These are phyloP conservation scores for Coelopa pilipes DNA, from an alignment of 2,888 invertebrate species.

Conservation along the genomic window DNA sequence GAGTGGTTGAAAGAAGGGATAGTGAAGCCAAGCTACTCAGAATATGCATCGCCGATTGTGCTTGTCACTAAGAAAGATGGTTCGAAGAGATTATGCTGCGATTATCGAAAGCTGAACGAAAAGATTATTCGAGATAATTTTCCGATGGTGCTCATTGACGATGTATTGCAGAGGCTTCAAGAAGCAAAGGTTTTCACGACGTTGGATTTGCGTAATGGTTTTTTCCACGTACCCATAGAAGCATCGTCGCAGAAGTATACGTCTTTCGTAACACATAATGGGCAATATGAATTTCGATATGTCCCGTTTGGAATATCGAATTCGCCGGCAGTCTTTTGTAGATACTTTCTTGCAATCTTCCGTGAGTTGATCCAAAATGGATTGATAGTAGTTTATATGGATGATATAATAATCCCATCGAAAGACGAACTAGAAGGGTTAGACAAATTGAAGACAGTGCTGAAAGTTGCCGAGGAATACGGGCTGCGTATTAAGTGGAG, in stretches of 20 bases:
- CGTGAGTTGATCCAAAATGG: conserved; percentile 2
- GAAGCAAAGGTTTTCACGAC: conserved; percentile 46
- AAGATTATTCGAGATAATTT: conserved; percentile 45
- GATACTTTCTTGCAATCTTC: conserved; percentile 1
- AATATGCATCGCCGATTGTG: conserved; percentile 27
- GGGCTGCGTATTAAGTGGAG: conserved; percentile 36
- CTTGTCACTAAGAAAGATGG: conserved; percentile 17
- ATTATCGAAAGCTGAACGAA: conserved; percentile 45
- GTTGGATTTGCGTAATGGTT: conserved; percentile 48
- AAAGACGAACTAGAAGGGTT: background rate
- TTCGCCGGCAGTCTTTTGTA: conserved; percentile 8
- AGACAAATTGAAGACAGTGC: background rate
- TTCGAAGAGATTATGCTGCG: conserved; percentile 42
- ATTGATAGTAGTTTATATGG: conserved; percentile 2
- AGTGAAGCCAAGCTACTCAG: conserved; percentile 26
- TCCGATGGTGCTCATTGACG: conserved; percentile 43
- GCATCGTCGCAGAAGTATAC: conserved; percentile 46
- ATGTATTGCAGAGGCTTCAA: conserved; percentile 41
- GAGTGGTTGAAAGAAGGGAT: conserved; percentile 31
- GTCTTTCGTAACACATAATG: conserved; percentile 49
- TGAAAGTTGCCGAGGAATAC: background rate
- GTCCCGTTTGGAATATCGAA: no score
- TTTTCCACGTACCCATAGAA: conserved; percentile 47
- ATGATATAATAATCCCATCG: conserved; percentile 8
- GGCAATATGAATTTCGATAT: conserved; percentile 49